A percentile compares a stretch with the other conserved stretches of the same genome.
phyloP scores from a whole-genome alignment of 2,113 vertebrate species.

The Leptocoma aspasia region DNA sequence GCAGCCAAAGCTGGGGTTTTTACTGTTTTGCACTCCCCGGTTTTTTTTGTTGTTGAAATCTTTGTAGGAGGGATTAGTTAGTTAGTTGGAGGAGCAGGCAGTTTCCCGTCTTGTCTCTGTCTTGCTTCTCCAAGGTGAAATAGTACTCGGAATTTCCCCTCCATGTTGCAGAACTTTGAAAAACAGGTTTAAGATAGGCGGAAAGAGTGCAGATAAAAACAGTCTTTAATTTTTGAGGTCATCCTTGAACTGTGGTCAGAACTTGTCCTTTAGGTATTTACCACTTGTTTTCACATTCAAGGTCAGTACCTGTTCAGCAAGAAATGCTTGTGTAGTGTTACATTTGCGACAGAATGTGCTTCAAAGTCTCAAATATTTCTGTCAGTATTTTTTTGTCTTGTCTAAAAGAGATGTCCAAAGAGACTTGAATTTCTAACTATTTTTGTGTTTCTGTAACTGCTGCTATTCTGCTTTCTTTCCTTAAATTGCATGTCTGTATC shows the following conservation, averaged over 20 bases:
- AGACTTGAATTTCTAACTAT: not conserved
- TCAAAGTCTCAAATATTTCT: not conserved
- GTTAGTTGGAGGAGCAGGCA: not conserved
- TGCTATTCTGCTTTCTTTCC: not conserved
- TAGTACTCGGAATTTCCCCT: not conserved
- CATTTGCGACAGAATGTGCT: not conserved
- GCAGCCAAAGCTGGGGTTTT: not conserved
- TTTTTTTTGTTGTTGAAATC: not conserved
- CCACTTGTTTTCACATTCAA: not conserved
- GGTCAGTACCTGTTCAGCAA: not conserved
- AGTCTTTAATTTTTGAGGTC: not conserved
- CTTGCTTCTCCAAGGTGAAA: not conserved
- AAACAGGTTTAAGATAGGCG: not conserved
- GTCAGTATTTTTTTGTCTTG: not conserved
- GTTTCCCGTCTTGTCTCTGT: not conserved
- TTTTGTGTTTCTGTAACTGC: not conserved
- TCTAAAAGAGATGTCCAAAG: not conserved
- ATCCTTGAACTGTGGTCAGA: not conserved
- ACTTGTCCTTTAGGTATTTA: not conserved
- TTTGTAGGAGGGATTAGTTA: not conserved
- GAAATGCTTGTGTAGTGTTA: not conserved
- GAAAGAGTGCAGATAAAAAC: not conserved
- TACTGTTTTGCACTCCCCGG: accelerated
- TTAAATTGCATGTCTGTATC: not conserved
- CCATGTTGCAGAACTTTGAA: not conserved